A percentile compares a stretch with the other conserved stretches of the same genome.
Conservation (phyloP, 2,888 invertebrate species). For the Drosophila borborema region DNA sequence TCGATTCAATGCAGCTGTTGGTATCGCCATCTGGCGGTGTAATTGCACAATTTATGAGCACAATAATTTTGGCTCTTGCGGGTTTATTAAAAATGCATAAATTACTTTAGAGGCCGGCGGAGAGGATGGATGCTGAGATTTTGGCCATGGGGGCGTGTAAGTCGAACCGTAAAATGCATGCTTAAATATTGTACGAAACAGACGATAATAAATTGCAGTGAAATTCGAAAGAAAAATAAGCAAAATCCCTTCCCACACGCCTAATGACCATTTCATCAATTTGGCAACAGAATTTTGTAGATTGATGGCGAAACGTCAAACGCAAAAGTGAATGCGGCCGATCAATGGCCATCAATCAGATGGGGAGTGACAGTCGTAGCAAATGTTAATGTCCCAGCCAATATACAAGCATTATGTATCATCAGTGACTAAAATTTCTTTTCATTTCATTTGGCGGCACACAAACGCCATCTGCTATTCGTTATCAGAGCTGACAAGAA, state of each 20-base stretch:
- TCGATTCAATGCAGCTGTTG: neutral
- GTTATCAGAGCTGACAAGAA: constrained; percentile 5
- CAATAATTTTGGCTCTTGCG: constrained; percentile 24
- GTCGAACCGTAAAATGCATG: constrained; percentile 39
- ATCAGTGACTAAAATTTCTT: neutral
- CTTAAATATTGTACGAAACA: constrained; percentile 41
- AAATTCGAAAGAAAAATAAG: constrained; percentile 29
- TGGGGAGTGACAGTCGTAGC: constrained; percentile 29
- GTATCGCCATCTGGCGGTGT: constrained; percentile 23
- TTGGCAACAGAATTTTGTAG: constrained; percentile 1
- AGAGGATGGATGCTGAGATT: constrained; percentile 3
- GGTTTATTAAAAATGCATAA: constrained; percentile 27
- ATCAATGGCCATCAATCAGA: constrained; percentile 11
- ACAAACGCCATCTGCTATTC: constrained; percentile 24
- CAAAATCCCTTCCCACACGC: neutral
- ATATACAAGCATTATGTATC: neutral
- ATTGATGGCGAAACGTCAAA: constrained; percentile 19
- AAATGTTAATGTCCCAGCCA: constrained; percentile 37
- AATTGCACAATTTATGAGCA: constrained; percentile 38
- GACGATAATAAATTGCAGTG: constrained; percentile 44
- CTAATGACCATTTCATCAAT: constrained; percentile 1
- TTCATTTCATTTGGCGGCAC: neutral
- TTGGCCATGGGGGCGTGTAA: constrained; percentile 48
- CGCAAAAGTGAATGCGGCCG: neutral
- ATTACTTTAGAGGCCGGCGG: neutral